Percentiles rank a stretch among this genome's conserved stretches.
These are phyloP conservation scores for Pedicia rivosa DNA, from an alignment of 2,888 invertebrate species.

Conservation along the genomic window DNA sequence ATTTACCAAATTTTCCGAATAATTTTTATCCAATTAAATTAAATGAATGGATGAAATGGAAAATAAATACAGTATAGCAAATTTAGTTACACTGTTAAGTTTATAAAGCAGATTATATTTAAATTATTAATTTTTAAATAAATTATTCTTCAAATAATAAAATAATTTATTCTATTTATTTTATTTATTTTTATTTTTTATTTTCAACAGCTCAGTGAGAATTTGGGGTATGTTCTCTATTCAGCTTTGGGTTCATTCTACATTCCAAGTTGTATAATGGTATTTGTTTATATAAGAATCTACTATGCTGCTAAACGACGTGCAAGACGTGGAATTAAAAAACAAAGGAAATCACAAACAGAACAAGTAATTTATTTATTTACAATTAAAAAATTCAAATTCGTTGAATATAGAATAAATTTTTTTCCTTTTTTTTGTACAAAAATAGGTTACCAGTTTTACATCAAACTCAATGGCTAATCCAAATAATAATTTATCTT, in stretches of 20 bases:
- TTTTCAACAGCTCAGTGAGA: conserved; percentile 69
- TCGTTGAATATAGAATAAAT: not conserved
- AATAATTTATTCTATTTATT: not conserved
- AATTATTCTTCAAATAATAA: conserved; percentile 1
- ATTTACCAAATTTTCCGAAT: too few relatives aligned
- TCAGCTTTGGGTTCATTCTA: conserved; percentile 94
- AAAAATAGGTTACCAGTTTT: conserved; percentile 37
- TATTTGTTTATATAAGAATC: conserved; percentile 91
- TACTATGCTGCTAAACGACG: conserved; percentile 79
- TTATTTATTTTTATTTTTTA: conserved; percentile 15
- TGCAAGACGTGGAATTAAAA: conserved; percentile 62
- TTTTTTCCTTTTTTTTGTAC: conserved; percentile 11
- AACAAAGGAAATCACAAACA: conserved; percentile 32
- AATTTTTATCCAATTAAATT: too few relatives aligned
- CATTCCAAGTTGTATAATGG: conserved; percentile 93
- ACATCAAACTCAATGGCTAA: conserved; percentile 25
- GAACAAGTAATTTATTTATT: conserved; percentile 7
- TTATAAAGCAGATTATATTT: too few relatives aligned
- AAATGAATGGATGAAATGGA: too few relatives aligned
- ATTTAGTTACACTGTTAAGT: too few relatives aligned
- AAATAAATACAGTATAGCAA: too few relatives aligned
- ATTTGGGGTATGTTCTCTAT: conserved; percentile 86
- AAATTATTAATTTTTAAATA: conserved; percentile 1
- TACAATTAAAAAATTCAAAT: not conserved
- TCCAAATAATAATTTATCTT: conserved; percentile 9